Evolutionary conservation across 2,113 vertebrate genomes (phyloP), one percentile per base, ranked within the genome.

Genomic region (Xiphophorus maculatus): DNA sequence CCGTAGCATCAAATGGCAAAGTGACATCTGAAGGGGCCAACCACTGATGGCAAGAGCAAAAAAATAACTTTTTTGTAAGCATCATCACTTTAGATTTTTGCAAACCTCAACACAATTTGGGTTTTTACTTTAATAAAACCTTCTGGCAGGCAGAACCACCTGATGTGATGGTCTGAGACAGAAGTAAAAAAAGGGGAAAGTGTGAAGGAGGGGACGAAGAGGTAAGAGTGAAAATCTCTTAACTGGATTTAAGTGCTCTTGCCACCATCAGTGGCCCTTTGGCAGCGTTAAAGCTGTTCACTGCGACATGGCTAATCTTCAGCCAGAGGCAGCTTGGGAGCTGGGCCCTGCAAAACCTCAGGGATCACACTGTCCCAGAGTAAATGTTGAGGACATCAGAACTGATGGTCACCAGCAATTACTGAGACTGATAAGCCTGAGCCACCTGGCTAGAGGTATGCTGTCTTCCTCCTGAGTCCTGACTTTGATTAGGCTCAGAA

Each of bases 201-300:
- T 77, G 81, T 71, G 48, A 77, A 81, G 80, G 83, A 63, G 73
- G 73, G 77, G 48, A 76, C 80, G 54, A 72, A 28, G 63, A 82
- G 80, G 86, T 77, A 85, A 75, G 81, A 84, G 85, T 79, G 71
- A 76, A 94, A 94, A 94, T 93, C 93, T 84, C 76, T 92, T 94
- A 94, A 95, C 86, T 92, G 93, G 94, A 94, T 95, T 94, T 92
- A 84, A 81, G 81, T 72, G 88, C 84, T 78, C 83, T 84, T 71
- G 82, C 87, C 44, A 66, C 83, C 73, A 84, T 77, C 84, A 69
- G 81, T 79, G 84, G 89, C 84, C 91, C 80, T 83, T 66, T 81
- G 85, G 89, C 82, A 17, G 40, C 73, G 86, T 84, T 86, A 79
- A 89, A 87, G 86, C 86, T 48, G 77, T 84, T 74, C 74, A 66